Evolutionary conservation across 2,797 vertebrate genomes (phyloP).

Genomic region (Crocidura indochinensis): DNA sequence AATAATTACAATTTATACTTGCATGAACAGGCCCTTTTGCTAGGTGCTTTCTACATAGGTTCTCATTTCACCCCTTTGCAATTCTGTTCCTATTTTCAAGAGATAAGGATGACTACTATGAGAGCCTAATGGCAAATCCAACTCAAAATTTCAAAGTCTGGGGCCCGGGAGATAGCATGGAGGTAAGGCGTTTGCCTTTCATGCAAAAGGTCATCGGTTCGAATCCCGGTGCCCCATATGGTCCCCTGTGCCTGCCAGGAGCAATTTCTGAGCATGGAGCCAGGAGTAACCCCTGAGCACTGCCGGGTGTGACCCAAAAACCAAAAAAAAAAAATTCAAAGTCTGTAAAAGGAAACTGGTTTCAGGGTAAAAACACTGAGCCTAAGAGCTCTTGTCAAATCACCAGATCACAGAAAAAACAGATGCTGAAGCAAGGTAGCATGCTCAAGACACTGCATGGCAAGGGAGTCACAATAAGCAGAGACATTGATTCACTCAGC

Average conservation of each 20-base stretch:
- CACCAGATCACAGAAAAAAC: neutral
- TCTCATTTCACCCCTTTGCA: neutral
- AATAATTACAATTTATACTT: neutral
- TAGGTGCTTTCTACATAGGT: neutral
- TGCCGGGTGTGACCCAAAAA: no score
- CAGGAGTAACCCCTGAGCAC: no score
- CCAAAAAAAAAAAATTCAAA: constrained; percentile 26
- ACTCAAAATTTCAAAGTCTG: constrained; percentile 30
- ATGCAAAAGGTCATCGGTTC: no score
- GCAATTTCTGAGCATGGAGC: no score
- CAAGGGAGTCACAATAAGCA: neutral
- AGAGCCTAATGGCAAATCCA: constrained; percentile 42
- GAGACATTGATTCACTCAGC: neutral
- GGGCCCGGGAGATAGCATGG: no score
- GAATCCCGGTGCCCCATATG: no score
- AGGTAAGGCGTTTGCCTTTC: no score
- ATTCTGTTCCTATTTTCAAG: neutral
- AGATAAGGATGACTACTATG: neutral
- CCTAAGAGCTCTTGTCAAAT: neutral
- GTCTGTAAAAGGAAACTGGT: neutral
- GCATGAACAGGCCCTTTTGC: neutral
- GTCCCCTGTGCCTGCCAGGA: no score
- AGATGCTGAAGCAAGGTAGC: neutral
- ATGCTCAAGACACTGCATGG: neutral
- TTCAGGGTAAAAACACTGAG: neutral